Base-by-base conservation (phyloP, 2,113 vertebrate species). In the Tonatia bakeri region DNA sequence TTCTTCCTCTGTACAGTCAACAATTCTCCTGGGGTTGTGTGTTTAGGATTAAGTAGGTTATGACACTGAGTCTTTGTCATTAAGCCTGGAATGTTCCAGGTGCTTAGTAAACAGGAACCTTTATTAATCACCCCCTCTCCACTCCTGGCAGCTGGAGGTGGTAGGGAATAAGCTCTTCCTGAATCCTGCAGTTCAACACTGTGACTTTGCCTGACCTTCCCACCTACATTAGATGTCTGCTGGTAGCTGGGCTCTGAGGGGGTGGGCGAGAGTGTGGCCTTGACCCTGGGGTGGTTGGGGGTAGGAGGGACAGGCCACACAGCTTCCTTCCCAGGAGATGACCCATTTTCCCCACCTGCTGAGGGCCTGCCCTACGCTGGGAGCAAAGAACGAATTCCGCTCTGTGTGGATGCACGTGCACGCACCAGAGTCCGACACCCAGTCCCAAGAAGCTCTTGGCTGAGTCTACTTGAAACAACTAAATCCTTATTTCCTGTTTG, bases 41-140 rank as follows among this genome's bases (percentile, higher is more conserved):
- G 92, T 97, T 96, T 77, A 95, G 87, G 90, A 72, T 81, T 85
- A 87, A 90, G 70, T 87, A 90, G 95, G 82, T 69, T 94, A 81
- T 76, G 87, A 96, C 56, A 72, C 33, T 14, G 76, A 94, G 84
- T 70, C 94, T 97, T 97, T 92, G 95, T 96, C 76, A 90, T 77
- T 84, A 91, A 85, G 92, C 90, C 90, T 97, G 97, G 94, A 96
- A 95, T 97, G 96, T 97, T 91, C 94, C 95, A 97, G 96, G 95
- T 97, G 80, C 86, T 96, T 94, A 80, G 94, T 97, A 96, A 97
- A 97, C 96, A 97, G 95, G 97, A 97, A 97, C 94, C 59, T 94
- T 89, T 92, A 97, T 97, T 97, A 96, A 97, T 95, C 96, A 96
- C 40, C 96, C 92, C 87, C 83, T 94, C 94, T 69, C 85, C 85